Base-by-base conservation (phyloP, 2,888 invertebrate species). In the Drosophila buzzatii region DNA sequence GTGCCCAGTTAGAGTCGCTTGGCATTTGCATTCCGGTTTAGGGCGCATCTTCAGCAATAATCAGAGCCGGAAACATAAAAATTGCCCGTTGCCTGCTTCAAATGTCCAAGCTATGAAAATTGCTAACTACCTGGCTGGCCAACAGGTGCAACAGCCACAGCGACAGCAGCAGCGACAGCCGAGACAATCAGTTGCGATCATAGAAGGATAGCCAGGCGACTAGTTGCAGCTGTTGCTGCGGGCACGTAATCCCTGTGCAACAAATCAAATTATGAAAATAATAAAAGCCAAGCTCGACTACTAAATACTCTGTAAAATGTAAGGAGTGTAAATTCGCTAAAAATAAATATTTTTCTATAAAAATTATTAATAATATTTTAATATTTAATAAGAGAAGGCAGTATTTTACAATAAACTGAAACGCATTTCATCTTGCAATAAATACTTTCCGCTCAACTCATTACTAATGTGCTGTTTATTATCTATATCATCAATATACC, bases 1-100 rank as follows among this genome's bases (percentile, higher is more conserved):
- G 77, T 61, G 81, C 64, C 81, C 77, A 80, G 77, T 76, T 77
- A 76, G 76, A 62, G 68, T 51, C 47, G 39, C 64, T 62, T 57
- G 39, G 71, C 83, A 89, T 85, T 85, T 90, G 89, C 85, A 90
- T 90, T 90, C 85, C 76, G 76, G 80, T 77, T 81, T 84, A 67
- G 76, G 69, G 63, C 62, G 66, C 67, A 69, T 62, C 74, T 44
- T 52, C 55, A 37, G 75, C 85, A 73, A 85, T 85, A 88, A 90
- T 90, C 85, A 88, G 80, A 90, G 83, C 89, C 85, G 85, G 85
- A 85, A 85, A 85, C 90, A 85, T 90, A 88, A 88, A 82, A 88
- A 80, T 68, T 85, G 75, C 47, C 41, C 4, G 47, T 51, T 18
- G 35, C 14, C 35, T 23, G 37, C 74, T 53, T 80, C 81, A 80